Evolutionary conservation across 2,113 vertebrate species (phyloP).

Genomic region (Myrmecophaga tridactyla): DNA sequence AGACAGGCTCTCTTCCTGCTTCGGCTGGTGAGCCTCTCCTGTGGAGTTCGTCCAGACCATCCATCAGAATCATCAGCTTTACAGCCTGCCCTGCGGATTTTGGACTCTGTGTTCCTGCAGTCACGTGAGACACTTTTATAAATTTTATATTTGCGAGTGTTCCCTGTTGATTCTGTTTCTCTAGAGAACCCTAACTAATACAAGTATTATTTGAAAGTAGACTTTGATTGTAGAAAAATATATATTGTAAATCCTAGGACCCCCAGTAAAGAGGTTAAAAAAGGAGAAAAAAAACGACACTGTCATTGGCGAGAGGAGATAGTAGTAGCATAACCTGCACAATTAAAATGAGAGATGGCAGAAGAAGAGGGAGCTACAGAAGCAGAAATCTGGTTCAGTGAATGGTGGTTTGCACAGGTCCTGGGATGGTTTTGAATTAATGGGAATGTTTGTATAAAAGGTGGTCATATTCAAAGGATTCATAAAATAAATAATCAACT

Average conservation of each 20-base stretch:
- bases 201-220: not conserved
- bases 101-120: no score
- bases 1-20: no score
- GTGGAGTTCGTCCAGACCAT: no score
- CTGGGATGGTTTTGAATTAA: not conserved
- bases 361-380: not conserved
- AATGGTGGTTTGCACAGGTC: not conserved
- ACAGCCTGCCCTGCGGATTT: no score
- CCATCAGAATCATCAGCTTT: no score
- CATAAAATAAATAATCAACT: not conserved
- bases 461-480: not conserved
- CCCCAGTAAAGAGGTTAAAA: not conserved
- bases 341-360: not conserved
- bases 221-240: not conserved
- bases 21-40: no score
- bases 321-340: not conserved
- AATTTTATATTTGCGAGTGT: no score
- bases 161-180: no score
- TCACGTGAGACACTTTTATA: no score
- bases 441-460: not conserved
- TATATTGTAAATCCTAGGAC: not conserved
- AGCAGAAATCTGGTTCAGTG: not conserved
- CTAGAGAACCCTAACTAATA: no score
- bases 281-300: not conserved
- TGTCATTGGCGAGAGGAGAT: not conserved